Percentiles rank a stretch among this genome's conserved stretches.
Conservation (phyloP, 2,888 invertebrate species). For the Amphipoea oculea region DNA sequence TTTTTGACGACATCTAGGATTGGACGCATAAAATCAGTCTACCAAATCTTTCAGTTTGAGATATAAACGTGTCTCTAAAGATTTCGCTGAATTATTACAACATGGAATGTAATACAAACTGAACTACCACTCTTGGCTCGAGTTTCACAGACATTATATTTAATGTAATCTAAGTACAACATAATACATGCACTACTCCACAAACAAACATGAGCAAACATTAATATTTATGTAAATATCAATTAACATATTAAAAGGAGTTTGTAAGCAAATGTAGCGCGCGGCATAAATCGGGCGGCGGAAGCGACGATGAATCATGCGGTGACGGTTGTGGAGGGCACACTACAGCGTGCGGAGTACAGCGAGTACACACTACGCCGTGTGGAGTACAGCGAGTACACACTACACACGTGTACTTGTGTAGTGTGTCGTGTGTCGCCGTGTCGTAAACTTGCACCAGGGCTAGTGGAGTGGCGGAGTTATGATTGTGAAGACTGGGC, state of each 20-base stretch:
- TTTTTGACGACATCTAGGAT: not conserved
- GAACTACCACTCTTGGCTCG: not conserved
- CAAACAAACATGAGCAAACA: conserved; percentile 64
- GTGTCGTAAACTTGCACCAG: conserved; percentile 36
- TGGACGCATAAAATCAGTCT: not conserved
- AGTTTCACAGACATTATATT: conserved; percentile 26
- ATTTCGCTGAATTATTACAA: conserved; percentile 1
- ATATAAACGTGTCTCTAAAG: not conserved
- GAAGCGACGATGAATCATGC: conserved; percentile 67
- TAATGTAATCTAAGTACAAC: conserved; percentile 41
- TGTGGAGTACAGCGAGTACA: conserved; percentile 31
- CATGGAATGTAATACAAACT: conserved; percentile 1
- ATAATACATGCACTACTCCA: conserved; percentile 54
- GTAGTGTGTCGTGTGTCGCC: conserved; percentile 39
- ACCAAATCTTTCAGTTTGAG: not conserved
- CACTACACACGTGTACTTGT: conserved; percentile 28
- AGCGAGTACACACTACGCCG: conserved; percentile 33
- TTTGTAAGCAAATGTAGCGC: conserved; percentile 60
- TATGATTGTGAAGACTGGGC: conserved; percentile 23
- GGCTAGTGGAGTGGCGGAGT: conserved; percentile 11
- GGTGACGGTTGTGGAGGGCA: conserved; percentile 55
- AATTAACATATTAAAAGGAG: conserved; percentile 70
- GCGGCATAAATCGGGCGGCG: conserved; percentile 65
- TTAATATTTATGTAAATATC: conserved; percentile 68
- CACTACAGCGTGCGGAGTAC: conserved; percentile 38